These are phyloP conservation scores for Apamea anceps DNA, from an alignment of 2,888 invertebrate species.

Conservation along the genomic window DNA sequence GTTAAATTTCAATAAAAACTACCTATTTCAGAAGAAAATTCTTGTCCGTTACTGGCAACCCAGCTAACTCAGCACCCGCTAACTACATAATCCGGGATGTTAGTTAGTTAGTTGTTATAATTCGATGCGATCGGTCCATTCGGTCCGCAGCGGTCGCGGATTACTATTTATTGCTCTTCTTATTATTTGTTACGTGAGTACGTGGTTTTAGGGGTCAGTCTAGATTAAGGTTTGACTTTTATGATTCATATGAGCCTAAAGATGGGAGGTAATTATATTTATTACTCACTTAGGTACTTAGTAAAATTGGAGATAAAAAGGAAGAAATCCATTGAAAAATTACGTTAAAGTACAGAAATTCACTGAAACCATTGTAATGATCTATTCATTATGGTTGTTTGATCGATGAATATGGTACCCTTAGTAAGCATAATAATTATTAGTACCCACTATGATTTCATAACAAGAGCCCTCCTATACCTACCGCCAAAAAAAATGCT, in stretches of 20 bases:
- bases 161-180: conserved; percentile 45
- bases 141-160: conserved; percentile 23
- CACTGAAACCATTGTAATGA: background rate
- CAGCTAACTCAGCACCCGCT: conserved; percentile 40
- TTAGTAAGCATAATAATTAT: background rate
- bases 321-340: background rate
- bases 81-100: conserved; percentile 62
- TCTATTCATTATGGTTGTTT: background rate
- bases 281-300: background rate
- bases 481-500: background rate
- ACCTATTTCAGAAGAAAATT: background rate
- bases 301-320: background rate
- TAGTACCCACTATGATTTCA: background rate
- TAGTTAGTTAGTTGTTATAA: conserved; percentile 66
- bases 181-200: conserved; percentile 19
- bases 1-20: conserved; percentile 1
- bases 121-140: conserved; percentile 60
- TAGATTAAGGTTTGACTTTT: background rate
- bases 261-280: background rate
- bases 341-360: background rate
- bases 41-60: conserved; percentile 32
- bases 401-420: background rate
- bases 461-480: background rate
- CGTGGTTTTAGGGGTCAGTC: background rate
- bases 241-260: background rate